Evolutionary conservation across 1,140 invertebrate species (phyloP).

Genomic region (Pomacea maculata): DNA sequence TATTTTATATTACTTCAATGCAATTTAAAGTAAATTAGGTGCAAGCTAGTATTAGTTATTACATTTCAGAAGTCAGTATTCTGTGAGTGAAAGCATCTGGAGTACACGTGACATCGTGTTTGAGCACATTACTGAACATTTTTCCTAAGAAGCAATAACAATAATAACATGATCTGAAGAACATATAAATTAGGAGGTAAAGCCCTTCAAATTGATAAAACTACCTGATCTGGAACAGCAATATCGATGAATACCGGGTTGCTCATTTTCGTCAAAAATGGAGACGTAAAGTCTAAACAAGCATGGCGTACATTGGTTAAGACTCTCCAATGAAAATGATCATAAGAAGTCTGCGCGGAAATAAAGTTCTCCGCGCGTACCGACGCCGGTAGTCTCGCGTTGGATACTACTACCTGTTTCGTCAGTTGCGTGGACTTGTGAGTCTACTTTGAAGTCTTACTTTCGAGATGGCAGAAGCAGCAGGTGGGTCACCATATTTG

Average conservation of each 20-base stretch:
- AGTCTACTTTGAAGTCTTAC: background rate
- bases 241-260: conserved; percentile 67
- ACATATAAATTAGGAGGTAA: conserved; percentile 3
- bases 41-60: background rate
- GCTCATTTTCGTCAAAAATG: conserved; percentile 51
- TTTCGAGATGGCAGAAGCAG: conserved; percentile 23
- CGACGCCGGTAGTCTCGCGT: conserved; percentile 1
- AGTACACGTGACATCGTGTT: background rate
- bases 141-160: background rate
- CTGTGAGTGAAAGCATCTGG: background rate
- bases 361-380: background rate
- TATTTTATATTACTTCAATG: no score
- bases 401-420: conserved; percentile 25
- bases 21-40: no score
- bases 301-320: background rate
- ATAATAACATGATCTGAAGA: background rate
- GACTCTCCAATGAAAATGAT: background rate
- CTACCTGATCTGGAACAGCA: conserved; percentile 61
- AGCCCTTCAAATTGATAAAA: conserved; percentile 13
- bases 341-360: background rate
- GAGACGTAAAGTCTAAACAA: background rate
- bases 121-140: no score
- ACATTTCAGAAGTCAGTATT: background rate
- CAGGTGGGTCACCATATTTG: conserved; percentile 2
- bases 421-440: conserved; percentile 25